Evolutionary conservation across 1,140 invertebrate species (phyloP).

Genomic region (Campoletis sonorensis): DNA sequence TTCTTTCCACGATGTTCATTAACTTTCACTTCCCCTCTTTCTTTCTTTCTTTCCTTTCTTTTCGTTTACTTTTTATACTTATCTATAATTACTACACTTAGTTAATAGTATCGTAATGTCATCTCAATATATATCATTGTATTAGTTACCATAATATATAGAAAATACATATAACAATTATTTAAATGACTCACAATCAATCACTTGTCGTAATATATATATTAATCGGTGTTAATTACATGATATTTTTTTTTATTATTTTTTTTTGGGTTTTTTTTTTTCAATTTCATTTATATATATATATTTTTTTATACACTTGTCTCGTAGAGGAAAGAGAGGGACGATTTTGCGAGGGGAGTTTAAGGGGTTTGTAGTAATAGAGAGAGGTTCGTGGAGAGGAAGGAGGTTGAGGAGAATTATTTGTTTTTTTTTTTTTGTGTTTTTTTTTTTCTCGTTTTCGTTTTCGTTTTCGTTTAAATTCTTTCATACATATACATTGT

Average conservation of each 20-base stretch:
- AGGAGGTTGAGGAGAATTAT: background rate
- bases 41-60: constrained; percentile 59
- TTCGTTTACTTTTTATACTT: constrained; percentile 55
- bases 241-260: too few relatives aligned
- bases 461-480: too few relatives aligned
- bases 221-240: constrained; percentile 71
- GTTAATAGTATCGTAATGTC: constrained; percentile 73
- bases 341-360: constrained; percentile 46
- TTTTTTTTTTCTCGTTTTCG: too few relatives aligned
- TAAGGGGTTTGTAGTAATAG: background rate
- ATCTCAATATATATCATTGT: constrained; percentile 70
- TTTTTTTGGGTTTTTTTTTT: too few relatives aligned
- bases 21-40: constrained; percentile 36
- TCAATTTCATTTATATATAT: too few relatives aligned
- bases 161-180: constrained; percentile 76
- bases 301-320: constrained; percentile 68
- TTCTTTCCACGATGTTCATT: constrained; percentile 56
- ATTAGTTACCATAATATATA: constrained; percentile 73
- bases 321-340: constrained; percentile 62
- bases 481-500: constrained; percentile 69
- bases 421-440: too few relatives aligned
- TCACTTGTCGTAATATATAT: constrained; percentile 64
- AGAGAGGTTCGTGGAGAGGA: background rate
- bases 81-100: constrained; percentile 73
- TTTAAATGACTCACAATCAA: constrained; percentile 75